Base-by-base conservation (phyloP, 2,888 invertebrate species). In the Mesorhabditis sp. region DNA sequence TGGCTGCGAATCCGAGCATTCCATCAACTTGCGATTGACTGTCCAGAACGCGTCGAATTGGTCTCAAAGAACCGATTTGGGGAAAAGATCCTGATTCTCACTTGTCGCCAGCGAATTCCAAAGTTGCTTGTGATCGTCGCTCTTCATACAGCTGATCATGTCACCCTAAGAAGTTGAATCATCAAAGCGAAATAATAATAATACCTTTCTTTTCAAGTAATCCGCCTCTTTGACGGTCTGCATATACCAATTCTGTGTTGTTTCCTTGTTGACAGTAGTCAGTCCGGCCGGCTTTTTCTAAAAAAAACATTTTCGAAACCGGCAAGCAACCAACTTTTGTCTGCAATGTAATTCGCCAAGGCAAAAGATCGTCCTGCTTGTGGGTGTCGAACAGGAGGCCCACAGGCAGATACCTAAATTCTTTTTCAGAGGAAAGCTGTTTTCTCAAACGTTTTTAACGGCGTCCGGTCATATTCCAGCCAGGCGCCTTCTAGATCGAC, bases 41-140 rank as follows among this genome's bases (percentile, higher is more conserved):
- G 94, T 92, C 97, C 97, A 98, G 87, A 97, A 98, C 87, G 96
- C 95, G 87, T 98, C 97, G 88, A 96, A 97, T 88, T 94, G 95
- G 86, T 95, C 93, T 92, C 87, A 65, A 89, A 89, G 74, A 76
- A 67, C 65, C 6, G 42, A 28, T n/a, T 72, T 72, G n/a, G 67
- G 15, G 42, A 50, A 50, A 50, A 61, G 13, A 13, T 28, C 28
- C 28, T 28, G 28, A 28, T 1, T 28, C 79, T 80, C 89, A 93
- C 93, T 95, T 89, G 95, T 94, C 85, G 92, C 91, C 75, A 97
- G 88, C 43, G 95, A 95, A 66, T 92, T 89, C 95, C 96, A 97
- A 10, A 98, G 88, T 84, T 95, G 95, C 86, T 92, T 94, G 85
- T 96, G 96, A 83, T 98, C 97, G 86, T 94, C 94, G 85, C 94